Evolutionary conservation across 1,140 invertebrate species (phyloP), one percentile per base, ranked within the genome.

Genomic region (Drosophila fuyamai): DNA sequence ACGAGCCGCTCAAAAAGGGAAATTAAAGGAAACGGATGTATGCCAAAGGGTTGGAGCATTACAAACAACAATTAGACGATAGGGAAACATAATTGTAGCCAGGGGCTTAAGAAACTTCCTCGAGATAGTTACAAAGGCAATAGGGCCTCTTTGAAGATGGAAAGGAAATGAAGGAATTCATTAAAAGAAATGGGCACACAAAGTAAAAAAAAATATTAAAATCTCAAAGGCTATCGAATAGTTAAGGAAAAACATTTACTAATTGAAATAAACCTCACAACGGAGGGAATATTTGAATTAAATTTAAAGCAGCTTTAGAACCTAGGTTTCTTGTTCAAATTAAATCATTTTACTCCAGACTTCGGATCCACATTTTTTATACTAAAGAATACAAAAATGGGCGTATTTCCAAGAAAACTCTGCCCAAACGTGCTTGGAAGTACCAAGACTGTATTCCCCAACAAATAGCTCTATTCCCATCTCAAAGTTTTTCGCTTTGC

Each of bases 21-120:
- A 68, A 68, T 68, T 66, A 68, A 68, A 66, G 65, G 60, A 68
- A 68, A 68, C 65, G 65, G 60, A 68, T 68, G 65, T 68, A 65
- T 53, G 65, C 38, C 60, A 58, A 68, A 66, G 65, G 65, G 60
- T 66, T 53, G 44, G 9, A 29, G 35, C 32, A 47, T 55, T 46
- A 47, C 50, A 71, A 68, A 55, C 62, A 68, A 68, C 67, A 71
- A 71, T 71, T 71, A 71, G 67, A 71, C 50, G 63, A 40, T 68
- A 41, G 41, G 67, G 63, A 68, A 70, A 47, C 50, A 71, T 68
- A 71, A 68, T 68, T 56, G 67, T 13, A 41, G 50, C 67, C 14
- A 27, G 27, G 50, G 67, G 63, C 47, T 8, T 40, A 12, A 10
- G 35, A n/a, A 40, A 68, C 62, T 56, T 71, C 35, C 67, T 56